These are phyloP conservation scores for Lanius ludovicianus DNA, from an alignment of 2,113 vertebrate species.

Conservation along the genomic window DNA sequence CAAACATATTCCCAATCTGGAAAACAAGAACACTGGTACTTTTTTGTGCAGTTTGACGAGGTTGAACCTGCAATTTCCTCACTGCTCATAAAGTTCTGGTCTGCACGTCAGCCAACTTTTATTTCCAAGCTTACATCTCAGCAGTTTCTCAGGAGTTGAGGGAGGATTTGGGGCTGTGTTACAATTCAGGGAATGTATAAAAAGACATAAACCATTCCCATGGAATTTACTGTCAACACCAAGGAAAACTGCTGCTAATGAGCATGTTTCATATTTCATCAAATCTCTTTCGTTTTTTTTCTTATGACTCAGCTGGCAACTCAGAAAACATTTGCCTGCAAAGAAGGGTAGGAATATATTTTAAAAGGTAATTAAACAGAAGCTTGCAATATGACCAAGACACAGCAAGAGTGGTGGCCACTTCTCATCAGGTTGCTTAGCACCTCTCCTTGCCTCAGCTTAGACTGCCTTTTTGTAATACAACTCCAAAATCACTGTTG, in stretches of 20 bases:
- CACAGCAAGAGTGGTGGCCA: not conserved
- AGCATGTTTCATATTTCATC: slow-evolving; percentile 59
- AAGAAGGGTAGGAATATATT: not conserved
- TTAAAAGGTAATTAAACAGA: slow-evolving; percentile 21
- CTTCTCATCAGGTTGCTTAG: not conserved
- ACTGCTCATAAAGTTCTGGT: slow-evolving; percentile 42
- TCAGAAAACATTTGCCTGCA: slow-evolving; percentile 25
- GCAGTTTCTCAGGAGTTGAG: slow-evolving; percentile 51
- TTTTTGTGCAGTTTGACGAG: slow-evolving; percentile 27
- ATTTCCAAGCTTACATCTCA: slow-evolving; percentile 70
- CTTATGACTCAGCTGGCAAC: slow-evolving; percentile 52
- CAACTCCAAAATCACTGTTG: not conserved
- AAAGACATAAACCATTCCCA: slow-evolving; percentile 70
- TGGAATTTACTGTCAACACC: slow-evolving; percentile 69
- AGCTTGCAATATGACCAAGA: not conserved
- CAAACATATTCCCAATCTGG: not conserved
- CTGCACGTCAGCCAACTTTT: slow-evolving; percentile 58
- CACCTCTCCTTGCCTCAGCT: not conserved
- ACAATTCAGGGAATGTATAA: slow-evolving; percentile 61
- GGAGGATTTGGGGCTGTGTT: slow-evolving; percentile 6
- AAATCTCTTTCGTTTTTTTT: slow-evolving; percentile 65
- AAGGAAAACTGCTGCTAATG: slow-evolving; percentile 69
- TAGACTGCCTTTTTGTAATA: not conserved
- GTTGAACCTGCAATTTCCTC: not conserved
- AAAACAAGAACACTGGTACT: not conserved